Base-by-base conservation (phyloP, 2,113 vertebrate species). In the Tiliqua scincoides region DNA sequence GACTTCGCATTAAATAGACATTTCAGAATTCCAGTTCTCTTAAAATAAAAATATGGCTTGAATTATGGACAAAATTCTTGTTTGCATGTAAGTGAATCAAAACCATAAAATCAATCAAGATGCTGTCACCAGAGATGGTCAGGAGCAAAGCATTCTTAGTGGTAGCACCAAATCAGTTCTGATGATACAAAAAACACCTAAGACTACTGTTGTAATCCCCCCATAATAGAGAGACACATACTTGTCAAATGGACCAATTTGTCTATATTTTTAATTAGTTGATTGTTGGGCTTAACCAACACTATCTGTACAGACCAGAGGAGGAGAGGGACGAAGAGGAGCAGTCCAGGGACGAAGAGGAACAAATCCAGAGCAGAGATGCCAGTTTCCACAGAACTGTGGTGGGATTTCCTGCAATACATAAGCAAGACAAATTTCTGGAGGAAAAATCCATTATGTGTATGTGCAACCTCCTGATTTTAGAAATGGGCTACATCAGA, bases 241-340 rank as follows among this genome's bases (percentile, higher is more conserved):
- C 54, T 17, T 57, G 54, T 57, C 10, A 17, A 57, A 57, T 1
- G 3, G 85, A 89, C 65, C 76, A 43, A 80, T 80, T 40, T 8
- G 11, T 32, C 65, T 70, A 23, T 48, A 77, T 87, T 86, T 95
- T 95, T 95, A 94, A 94, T 95, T 35, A 54, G 84, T 18, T 1
- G 54, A 78, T 54, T 52, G 82, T 86, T 59, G 2, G 0, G 67
- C 77, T 91, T 91, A 84, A 0, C 82, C 84, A 23, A 0, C 27
- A 48, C 80, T 86, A 89, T 84, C 93, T 92, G 89, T 79, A 89
- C 89, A 57, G 59, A 1, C 0, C 74, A 9, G 25, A 35, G 32
- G n/a, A 67, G 20, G 72, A 62, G 82, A 57, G 11, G 62, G 17
- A 0, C 85, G 65, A 87, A 52, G 75, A 89, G 85, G 73, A 73